Evolutionary conservation across 2,113 vertebrate genomes (phyloP).

Genomic region (Epinephelus fuscoguttatus): DNA sequence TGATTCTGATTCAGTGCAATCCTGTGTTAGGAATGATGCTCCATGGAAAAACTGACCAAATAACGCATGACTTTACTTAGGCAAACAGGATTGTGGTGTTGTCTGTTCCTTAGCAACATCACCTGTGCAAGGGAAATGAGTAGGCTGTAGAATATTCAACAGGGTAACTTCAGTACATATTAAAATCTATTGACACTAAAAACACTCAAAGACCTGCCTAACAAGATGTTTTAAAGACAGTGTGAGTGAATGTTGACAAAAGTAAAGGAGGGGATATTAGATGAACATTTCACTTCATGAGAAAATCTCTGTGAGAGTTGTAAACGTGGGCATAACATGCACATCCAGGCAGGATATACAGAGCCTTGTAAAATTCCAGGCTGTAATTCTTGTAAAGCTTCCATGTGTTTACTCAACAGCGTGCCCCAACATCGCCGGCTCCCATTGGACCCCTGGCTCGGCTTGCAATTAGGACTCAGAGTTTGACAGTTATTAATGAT

Average conservation of each 20-base stretch:
- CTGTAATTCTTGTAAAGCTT: conserved; percentile 76
- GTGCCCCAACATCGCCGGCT: conserved; percentile 48
- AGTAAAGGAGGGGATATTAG: conserved; percentile 7
- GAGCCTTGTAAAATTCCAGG: conserved; percentile 78
- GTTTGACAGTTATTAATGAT: conserved; percentile 78
- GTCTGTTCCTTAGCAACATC: conserved; percentile 37
- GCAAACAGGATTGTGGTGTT: conserved; percentile 11
- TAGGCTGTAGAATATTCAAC: not conserved
- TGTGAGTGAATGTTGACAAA: conserved; percentile 10
- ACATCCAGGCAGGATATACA: conserved; percentile 77
- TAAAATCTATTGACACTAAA: conserved; percentile 18
- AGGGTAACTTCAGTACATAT: conserved; percentile 1
- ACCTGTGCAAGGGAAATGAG: conserved; percentile 27
- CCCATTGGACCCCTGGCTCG: conserved; percentile 65
- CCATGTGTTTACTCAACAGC: conserved; percentile 76
- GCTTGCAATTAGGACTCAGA: conserved; percentile 66
- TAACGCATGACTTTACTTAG: conserved; percentile 22
- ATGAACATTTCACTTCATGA: conserved; percentile 55
- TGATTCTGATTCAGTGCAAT: conserved; percentile 2
- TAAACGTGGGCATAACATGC: conserved; percentile 49
- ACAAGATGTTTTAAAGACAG: not conserved
- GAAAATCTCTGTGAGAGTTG: conserved; percentile 60
- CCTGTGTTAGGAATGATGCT: conserved; percentile 3
- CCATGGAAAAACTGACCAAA: conserved; percentile 17
- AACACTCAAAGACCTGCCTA: not conserved